A percentile compares a stretch with the other conserved stretches of the same genome.
Evolutionary conservation across 2,113 vertebrate genomes (phyloP).

Genomic region (Synchiropus splendidus): DNA sequence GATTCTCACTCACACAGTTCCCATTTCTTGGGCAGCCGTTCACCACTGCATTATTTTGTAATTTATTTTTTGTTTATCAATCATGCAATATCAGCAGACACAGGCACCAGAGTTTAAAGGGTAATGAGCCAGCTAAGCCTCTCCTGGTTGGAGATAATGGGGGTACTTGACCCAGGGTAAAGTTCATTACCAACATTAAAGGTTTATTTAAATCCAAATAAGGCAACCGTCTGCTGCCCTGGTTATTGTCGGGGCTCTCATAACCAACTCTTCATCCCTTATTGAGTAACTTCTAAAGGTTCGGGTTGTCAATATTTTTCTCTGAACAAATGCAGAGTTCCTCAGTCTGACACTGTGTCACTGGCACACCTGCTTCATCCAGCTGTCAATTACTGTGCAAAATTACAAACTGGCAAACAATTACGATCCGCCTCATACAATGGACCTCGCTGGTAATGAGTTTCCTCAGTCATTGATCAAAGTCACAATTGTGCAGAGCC

Average conservation of each 20-base stretch:
- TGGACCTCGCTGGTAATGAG: slow-evolving; percentile 60
- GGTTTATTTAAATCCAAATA: too few relatives aligned
- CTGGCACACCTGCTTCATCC: slow-evolving; percentile 65
- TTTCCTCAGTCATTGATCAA: slow-evolving; percentile 72
- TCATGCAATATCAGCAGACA: slow-evolving; percentile 23
- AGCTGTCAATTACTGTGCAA: slow-evolving; percentile 63
- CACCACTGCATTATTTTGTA: slow-evolving; percentile 5
- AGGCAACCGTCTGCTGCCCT: too few relatives aligned
- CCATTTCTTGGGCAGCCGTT: slow-evolving; percentile 16
- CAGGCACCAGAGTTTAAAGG: slow-evolving; percentile 54
- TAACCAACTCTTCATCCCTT: too few relatives aligned
- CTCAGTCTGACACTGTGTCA: slow-evolving; percentile 29
- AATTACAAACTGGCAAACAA: slow-evolving; percentile 62
- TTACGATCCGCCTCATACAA: slow-evolving; percentile 52
- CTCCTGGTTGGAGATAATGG: slow-evolving; percentile 51
- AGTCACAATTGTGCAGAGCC: slow-evolving; percentile 58
- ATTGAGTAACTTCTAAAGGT: too few relatives aligned
- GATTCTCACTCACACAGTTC: slow-evolving; percentile 1
- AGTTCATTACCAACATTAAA: slow-evolving; percentile 50
- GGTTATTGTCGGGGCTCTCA: too few relatives aligned
- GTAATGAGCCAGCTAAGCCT: slow-evolving; percentile 62
- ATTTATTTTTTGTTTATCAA: too few relatives aligned
- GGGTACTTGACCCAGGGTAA: slow-evolving; percentile 58
- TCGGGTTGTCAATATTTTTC: too few relatives aligned
- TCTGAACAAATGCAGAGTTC: too few relatives aligned